Evolutionary conservation across 35 echinoderm and acorn worm species (phyloP).

Genomic region (Chiridota heheva): DNA sequence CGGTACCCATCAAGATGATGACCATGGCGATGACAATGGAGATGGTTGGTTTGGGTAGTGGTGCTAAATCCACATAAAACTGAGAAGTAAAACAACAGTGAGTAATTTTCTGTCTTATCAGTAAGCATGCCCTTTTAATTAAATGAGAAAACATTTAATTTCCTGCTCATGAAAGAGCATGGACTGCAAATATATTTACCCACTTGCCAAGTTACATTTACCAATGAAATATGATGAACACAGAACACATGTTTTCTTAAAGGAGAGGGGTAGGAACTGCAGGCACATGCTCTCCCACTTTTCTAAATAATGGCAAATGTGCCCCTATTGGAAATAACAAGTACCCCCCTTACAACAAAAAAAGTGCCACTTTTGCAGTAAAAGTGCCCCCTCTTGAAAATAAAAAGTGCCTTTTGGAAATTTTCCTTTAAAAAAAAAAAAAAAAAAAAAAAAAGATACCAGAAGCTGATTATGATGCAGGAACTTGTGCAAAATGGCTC

Average conservation of each 20-base stretch:
- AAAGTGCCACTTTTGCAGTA: no score
- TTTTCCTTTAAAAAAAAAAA: no score
- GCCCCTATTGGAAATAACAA: no score
- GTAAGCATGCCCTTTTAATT: not conserved
- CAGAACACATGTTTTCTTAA: not conserved
- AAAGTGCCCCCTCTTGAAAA: no score
- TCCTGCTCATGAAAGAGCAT: not conserved
- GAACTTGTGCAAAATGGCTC: no score
- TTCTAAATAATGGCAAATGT: no score
- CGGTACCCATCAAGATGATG: conserved; percentile 73
- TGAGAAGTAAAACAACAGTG: conserved; percentile 1
- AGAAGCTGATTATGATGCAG: no score
- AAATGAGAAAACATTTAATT: not conserved
- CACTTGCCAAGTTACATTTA: not conserved
- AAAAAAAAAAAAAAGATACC: no score
- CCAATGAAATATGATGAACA: not conserved
- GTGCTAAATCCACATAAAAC: conserved; percentile 72
- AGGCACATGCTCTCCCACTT: no score
- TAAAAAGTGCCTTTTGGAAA: no score
- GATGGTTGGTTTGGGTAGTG: conserved; percentile 60
- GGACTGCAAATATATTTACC: not conserved
- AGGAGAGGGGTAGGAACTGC: not conserved
- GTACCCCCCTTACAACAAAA: no score
- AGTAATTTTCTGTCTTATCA: not conserved
- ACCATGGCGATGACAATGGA: conserved; percentile 78